phyloP scores from a whole-genome alignment of 2,113 vertebrate genomes.

The Philantomba maxwellii region DNA sequence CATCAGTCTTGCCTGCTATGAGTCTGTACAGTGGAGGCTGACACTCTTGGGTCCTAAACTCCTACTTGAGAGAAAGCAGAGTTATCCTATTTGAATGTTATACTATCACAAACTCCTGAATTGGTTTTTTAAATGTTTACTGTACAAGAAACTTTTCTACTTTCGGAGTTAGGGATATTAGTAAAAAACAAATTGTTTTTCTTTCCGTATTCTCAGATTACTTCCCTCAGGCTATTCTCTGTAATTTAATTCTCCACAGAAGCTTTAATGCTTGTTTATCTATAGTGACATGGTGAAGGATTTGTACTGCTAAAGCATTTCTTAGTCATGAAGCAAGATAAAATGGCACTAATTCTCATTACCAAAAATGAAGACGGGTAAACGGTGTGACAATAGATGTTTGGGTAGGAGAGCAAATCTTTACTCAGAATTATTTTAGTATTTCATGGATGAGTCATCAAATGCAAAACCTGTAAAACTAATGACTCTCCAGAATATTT shows the following conservation, averaged over 20 bases:
- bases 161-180: not conserved
- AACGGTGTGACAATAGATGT: not conserved
- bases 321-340: not conserved
- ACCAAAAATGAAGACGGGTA: not conserved
- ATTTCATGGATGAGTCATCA: not conserved
- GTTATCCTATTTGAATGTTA: not conserved
- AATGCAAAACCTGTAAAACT: not conserved
- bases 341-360: not conserved
- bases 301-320: not conserved
- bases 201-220: not conserved
- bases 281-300: not conserved
- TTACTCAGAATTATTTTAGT: not conserved
- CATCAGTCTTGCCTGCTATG: not conserved
- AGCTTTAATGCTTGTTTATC: not conserved
- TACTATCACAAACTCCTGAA: not conserved
- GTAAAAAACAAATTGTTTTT: not conserved
- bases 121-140: not conserved
- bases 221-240: not conserved
- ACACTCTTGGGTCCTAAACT: not conserved
- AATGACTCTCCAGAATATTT: not conserved
- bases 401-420: not conserved
- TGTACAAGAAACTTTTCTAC: not conserved
- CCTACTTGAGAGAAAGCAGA: not conserved
- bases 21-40: not conserved
- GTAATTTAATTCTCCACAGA: not conserved